Evolutionary conservation across 2,888 invertebrate genomes (phyloP).

Genomic region (Perdita meconis): DNA sequence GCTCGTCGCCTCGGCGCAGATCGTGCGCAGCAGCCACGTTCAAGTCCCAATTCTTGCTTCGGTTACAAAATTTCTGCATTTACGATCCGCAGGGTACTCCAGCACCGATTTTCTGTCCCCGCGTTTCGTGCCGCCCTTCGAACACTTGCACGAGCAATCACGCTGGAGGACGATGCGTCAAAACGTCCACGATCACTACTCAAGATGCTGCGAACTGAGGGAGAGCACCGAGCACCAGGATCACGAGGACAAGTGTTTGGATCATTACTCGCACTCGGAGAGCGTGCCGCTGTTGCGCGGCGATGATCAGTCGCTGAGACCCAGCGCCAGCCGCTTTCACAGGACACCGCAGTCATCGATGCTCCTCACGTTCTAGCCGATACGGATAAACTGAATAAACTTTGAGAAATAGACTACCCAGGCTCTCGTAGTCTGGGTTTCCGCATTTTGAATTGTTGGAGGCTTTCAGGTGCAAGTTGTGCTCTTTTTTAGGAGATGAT

Average conservation of each 20-base stretch:
- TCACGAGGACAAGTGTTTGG: slow-evolving; percentile 42
- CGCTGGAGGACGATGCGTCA: slow-evolving; percentile 20
- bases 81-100: slow-evolving; percentile 48
- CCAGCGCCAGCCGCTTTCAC: slow-evolving; percentile 23
- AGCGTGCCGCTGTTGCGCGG: slow-evolving; percentile 70
- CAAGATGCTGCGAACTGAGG: slow-evolving; percentile 21
- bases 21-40: background rate
- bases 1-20: no score
- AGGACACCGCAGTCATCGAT: slow-evolving; percentile 42
- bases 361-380: slow-evolving; percentile 41
- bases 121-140: slow-evolving; percentile 25
- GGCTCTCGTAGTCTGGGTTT: no score
- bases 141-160: slow-evolving; percentile 23
- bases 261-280: slow-evolving; percentile 57
- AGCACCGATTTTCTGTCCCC: slow-evolving; percentile 27
- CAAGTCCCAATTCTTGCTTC: background rate
- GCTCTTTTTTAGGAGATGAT: no score
- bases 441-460: no score
- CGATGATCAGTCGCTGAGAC: slow-evolving; percentile 21
- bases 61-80: slow-evolving; percentile 1
- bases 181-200: slow-evolving; percentile 12
- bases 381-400: background rate
- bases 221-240: slow-evolving; percentile 18
- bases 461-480: no score
- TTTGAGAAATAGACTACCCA: background rate